Percentiles rank a stretch among this genome's conserved stretches.
Conservation (phyloP, 2,888 invertebrate genomes). For the Andrena fulva region DNA sequence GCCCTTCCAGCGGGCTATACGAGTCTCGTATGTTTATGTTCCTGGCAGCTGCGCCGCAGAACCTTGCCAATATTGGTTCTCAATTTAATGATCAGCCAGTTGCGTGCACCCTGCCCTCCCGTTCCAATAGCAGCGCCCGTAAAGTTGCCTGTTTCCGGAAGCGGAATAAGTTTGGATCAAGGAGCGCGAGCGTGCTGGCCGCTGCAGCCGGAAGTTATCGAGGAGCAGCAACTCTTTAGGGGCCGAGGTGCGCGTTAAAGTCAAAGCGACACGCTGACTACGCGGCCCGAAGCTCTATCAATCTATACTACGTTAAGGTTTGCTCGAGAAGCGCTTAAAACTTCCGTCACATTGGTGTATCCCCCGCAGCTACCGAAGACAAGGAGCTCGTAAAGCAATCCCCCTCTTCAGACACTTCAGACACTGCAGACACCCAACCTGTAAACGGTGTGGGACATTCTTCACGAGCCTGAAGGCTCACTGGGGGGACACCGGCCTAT, state of each 20-base stretch:
- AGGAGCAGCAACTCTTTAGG: not conserved
- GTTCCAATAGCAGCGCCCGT: conserved; percentile 15
- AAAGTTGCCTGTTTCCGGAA: conserved; percentile 37
- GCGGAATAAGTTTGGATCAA: conserved; percentile 25
- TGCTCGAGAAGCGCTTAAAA: not conserved
- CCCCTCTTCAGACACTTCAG: not conserved
- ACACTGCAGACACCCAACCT: not conserved
- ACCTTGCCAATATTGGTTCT: conserved; percentile 84
- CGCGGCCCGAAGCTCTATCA: not conserved
- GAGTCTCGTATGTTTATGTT: conserved; percentile 82
- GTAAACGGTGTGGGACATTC: not conserved
- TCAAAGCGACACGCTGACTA: not conserved
- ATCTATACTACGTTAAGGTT: not conserved
- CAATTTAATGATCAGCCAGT: conserved; percentile 82
- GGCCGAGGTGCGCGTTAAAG: not conserved
- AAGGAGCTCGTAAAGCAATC: not conserved
- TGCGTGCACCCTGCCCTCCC: conserved; percentile 60
- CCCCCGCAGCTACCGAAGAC: not conserved
- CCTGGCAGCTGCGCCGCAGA: conserved; percentile 81
- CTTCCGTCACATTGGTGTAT: not conserved
- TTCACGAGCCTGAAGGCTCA: not conserved
- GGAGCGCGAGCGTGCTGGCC: not conserved
- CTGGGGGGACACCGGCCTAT: not conserved
- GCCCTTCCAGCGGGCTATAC: conserved; percentile 71
- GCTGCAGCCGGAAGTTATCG: not conserved